Evolutionary conservation across 2,888 invertebrate species (phyloP), one percentile per base, ranked within the genome.

Genomic region (Acronicta leporina): DNA sequence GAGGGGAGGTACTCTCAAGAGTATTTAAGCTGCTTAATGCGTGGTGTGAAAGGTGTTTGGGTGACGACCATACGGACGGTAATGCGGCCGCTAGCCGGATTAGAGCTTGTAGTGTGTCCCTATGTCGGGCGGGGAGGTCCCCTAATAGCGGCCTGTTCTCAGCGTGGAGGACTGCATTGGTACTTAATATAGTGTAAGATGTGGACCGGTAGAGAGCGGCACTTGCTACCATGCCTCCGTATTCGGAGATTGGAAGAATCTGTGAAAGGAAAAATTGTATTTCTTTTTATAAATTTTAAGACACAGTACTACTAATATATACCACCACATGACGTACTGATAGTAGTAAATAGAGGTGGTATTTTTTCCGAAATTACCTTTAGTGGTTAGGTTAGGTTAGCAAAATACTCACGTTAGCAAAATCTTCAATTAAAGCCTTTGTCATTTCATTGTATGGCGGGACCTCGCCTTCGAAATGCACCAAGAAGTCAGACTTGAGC

Each of bases 161-260:
- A 33, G 97, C 97, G 2, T 96, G 94, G 10, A 97, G 90, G 9
- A 97, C 95, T 27, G 96, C 96, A 88, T 97, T 97, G 6, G 97
- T 95, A 10, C 97, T 95, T 81, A 97, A 96, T 55, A 98, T 95
- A 1, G 98, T 98, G 87, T 97, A 98, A 0, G 97, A 95, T 20
- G 97, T 96, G 0, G 96, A 96, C 69, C 97, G 96, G 96, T 97
- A 98, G 0, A 97, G 87, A 0, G 96, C 95, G 0, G 89, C 92
- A 5, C 88, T 81, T 5, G 90, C 64, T 5, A 81, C 77, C 77
- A 88, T 77, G 5, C 88, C 88, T 1, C 88, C 86, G 6, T 74
- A 77, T 38, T 87, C 88, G 0, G 79, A 57, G 6, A 85, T 68
- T 0, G 87, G 83, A 13, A 92, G 79, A 58, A 88, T 77, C 93